phyloP scores from a whole-genome alignment of 2,113 vertebrate species.

The Setophaga kirtlandii region DNA sequence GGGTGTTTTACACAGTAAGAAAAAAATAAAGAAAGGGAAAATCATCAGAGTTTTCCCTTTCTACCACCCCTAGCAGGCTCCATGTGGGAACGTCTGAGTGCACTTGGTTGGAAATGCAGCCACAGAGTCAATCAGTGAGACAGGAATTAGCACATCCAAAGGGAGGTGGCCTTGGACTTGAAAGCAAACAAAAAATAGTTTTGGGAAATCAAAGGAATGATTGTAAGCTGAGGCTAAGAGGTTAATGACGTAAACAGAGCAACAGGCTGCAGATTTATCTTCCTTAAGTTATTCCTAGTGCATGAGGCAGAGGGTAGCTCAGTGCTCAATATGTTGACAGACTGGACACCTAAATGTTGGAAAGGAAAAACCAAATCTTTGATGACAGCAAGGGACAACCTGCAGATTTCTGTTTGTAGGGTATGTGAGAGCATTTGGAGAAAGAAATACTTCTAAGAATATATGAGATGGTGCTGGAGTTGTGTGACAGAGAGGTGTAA shows the following conservation, averaged over 20 bases:
- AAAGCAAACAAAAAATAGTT: neutral
- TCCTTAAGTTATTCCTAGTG: neutral
- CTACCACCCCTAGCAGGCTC: neutral
- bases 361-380: neutral
- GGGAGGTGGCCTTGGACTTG: neutral
- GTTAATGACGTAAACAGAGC: neutral
- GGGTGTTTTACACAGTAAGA: neutral
- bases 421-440: neutral
- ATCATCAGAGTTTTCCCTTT: neutral
- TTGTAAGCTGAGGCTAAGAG: neutral
- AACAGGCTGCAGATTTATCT: neutral
- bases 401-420: neutral
- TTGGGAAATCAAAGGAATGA: neutral
- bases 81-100: neutral
- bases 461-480: neutral
- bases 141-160: neutral
- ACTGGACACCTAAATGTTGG: neutral
- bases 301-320: neutral
- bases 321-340: neutral
- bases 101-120: neutral
- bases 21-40: neutral
- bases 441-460: neutral
- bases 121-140: neutral
- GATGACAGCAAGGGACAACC: neutral
- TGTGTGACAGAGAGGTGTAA: neutral